A percentile compares a stretch with the other conserved stretches of the same genome.
Evolutionary conservation across 2,113 vertebrate genomes (phyloP).

Genomic region (Chinchilla lanigera): DNA sequence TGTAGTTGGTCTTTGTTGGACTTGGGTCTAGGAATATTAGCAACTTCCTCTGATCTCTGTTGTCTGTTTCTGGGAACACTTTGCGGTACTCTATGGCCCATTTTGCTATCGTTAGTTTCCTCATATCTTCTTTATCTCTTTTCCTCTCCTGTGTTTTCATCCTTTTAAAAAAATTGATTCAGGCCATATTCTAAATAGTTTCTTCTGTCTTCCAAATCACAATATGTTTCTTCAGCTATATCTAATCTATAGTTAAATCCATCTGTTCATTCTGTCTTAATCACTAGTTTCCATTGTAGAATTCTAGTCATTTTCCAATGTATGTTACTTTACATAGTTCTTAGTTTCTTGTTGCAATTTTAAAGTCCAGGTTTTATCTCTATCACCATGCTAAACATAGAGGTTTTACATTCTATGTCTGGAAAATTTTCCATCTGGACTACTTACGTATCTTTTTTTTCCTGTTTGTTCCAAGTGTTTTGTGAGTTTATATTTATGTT

Average conservation of each 20-base stretch:
- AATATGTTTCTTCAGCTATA: constrained; percentile 15
- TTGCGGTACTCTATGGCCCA: background rate
- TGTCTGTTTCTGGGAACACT: background rate
- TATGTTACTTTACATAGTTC: constrained; percentile 5
- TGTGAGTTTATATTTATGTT: constrained; percentile 4
- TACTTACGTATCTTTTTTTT: background rate
- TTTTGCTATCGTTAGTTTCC: background rate
- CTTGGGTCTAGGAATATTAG: background rate
- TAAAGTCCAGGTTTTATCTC: constrained; percentile 7
- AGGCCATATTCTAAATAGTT: background rate
- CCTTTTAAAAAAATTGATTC: background rate
- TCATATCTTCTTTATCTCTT: constrained; percentile 3
- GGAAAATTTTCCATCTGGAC: background rate
- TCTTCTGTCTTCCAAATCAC: constrained; percentile 22
- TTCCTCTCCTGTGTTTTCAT: background rate
- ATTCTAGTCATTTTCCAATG: constrained; percentile 15
- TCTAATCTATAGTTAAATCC: constrained; percentile 47
- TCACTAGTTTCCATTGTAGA: constrained; percentile 40
- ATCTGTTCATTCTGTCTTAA: constrained; percentile 13
- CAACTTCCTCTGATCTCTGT: background rate
- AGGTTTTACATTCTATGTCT: background rate
- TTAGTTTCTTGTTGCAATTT: constrained; percentile 8
- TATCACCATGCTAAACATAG: background rate
- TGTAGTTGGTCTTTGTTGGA: background rate
- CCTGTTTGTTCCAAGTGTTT: background rate